Evolutionary conservation across 2,113 vertebrate species (phyloP), one percentile per base, ranked within the genome.

Genomic region (Galeopterus variegatus): DNA sequence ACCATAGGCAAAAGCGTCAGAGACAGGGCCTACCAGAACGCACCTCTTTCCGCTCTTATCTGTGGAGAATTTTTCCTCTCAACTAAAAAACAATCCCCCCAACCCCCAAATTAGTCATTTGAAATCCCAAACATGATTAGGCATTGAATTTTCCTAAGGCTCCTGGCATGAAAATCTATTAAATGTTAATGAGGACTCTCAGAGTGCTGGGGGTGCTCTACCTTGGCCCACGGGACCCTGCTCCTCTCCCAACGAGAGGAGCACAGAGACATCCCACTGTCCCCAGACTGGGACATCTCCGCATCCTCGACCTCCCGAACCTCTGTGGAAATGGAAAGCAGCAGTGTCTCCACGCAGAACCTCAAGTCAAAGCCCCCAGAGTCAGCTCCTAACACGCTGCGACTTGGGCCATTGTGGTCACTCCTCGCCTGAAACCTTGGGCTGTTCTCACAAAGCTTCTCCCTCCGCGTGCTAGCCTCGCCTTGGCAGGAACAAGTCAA

Each of bases 401-500:
- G 94, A 77, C 83, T 69, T 67, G 5, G 93, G 90, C 56, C 91
- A 88, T 19, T 96, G 50, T 48, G 96, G 41, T 17, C 97, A 70
- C 33, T 23, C 11, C 3, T 48, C 0, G 0, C 1, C n/a, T 52
- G 15, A 54, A 23, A 21, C 28, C n/a, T 84, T 21, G 0, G 28
- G 24, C 33, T 67, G 48, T 33, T 41, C 21, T 76, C 88, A 11
- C 60, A 84, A 84, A 58, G 28, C 26, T 24, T 45, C 31, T 77
- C 87, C 64, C 96, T 97, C 33, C 90, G 69, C 7, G 45, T 45
- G 82, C 31, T 24, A 13, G 41, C 28, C 33, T 41, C 2, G 0
- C 31, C 13, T 64, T 96, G 98, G 96, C 98, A 99, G 8, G 96
- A 98, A 65, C 98, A 97, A 58, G 97, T 96, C 5, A 98, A 98